Conservation (phyloP, 2,888 invertebrate genomes). For the Amphipyra berbera region DNA sequence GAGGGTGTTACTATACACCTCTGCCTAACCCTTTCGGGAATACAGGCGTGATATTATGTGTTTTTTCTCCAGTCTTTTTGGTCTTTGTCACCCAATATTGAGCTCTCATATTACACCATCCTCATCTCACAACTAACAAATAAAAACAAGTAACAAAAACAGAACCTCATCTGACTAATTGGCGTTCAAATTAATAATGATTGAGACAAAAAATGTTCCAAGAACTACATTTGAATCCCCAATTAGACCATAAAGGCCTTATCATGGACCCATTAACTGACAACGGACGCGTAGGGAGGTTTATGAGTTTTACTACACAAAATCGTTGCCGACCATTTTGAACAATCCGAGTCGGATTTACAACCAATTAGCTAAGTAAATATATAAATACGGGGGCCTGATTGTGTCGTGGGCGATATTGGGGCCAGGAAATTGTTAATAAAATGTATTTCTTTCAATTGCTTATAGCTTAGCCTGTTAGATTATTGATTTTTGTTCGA, state of each 20-base stretch:
- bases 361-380: slow-evolving; percentile 87
- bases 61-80: too few species aligned
- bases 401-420: slow-evolving; percentile 69
- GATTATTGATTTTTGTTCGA: too few species aligned
- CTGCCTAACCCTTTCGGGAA: too few species aligned
- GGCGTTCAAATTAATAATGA: slow-evolving; percentile 85
- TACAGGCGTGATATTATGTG: too few species aligned
- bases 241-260: slow-evolving; percentile 86
- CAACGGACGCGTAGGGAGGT: slow-evolving; percentile 84
- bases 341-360: slow-evolving; percentile 85
- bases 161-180: slow-evolving; percentile 73
- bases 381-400: slow-evolving; percentile 73
- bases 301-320: slow-evolving; percentile 88
- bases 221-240: slow-evolving; percentile 75
- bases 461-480: too few species aligned
- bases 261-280: slow-evolving; percentile 85
- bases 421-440: slow-evolving; percentile 62
- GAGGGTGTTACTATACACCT: too few species aligned
- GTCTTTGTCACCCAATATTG: too few species aligned
- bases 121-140: slow-evolving; percentile 7
- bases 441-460: slow-evolving; percentile 23
- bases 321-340: slow-evolving; percentile 84
- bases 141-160: slow-evolving; percentile 42
- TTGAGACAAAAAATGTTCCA: slow-evolving; percentile 75
- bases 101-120: background rate